Conservation (phyloP, 1,140 invertebrate species). For the Drosophila ogumai region DNA sequence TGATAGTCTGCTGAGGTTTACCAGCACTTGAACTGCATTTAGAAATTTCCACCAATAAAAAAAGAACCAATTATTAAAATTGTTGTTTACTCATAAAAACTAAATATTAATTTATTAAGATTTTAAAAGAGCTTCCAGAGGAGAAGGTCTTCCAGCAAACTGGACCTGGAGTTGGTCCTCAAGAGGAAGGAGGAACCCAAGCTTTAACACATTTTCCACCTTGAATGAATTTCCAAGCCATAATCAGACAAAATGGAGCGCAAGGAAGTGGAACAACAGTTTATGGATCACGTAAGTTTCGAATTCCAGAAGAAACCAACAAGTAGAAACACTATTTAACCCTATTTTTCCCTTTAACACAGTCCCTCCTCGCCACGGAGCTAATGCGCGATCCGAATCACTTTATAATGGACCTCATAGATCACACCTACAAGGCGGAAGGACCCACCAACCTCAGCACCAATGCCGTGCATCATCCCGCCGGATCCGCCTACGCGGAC, state of each 20-base stretch:
- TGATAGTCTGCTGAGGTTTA: neutral
- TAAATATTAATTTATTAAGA: neutral
- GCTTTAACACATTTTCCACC: neutral
- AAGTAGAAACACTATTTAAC: neutral
- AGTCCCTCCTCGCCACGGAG: conserved; percentile 74
- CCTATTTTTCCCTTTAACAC: neutral
- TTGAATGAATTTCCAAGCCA: conserved; percentile 53
- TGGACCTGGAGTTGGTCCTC: too few species aligned
- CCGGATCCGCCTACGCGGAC: conserved; percentile 13
- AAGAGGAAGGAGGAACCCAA: too few species aligned
- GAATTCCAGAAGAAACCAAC: accelerated
- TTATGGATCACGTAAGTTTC: conserved; percentile 76
- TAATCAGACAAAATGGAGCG: conserved; percentile 67
- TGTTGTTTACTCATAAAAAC: neutral
- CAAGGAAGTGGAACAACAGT: conserved; percentile 77
- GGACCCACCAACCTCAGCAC: conserved; percentile 69
- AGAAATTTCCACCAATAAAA: conserved; percentile 12
- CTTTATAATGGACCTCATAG: conserved; percentile 75
- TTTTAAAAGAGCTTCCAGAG: neutral
- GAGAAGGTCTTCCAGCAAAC: neutral
- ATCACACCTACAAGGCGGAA: conserved; percentile 57
- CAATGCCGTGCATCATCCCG: conserved; percentile 4
- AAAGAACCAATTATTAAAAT: neutral
- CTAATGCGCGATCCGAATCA: conserved; percentile 63
- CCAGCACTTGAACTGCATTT: conserved; percentile 1